Conservation (phyloP, 2,797 vertebrate genomes). For the Rousettus madagascariensis region DNA sequence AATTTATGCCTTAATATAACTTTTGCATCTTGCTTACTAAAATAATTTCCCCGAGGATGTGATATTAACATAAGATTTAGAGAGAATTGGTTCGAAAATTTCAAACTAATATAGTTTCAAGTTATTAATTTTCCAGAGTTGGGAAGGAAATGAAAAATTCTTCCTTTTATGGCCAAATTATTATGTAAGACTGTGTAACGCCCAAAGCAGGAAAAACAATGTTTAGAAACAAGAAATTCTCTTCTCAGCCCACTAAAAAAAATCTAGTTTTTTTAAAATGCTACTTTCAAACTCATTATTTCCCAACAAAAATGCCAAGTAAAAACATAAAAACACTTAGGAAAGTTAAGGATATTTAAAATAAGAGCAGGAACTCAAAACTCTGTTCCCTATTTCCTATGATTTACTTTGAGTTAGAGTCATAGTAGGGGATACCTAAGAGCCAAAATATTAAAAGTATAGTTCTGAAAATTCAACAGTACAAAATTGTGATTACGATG, state of each 20-base stretch:
- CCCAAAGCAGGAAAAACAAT: not conserved
- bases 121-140: not conserved
- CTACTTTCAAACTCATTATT: not conserved
- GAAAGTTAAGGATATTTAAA: not conserved
- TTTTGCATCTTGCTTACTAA: constrained; percentile 9
- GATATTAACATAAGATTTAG: not conserved
- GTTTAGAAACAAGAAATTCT: constrained; percentile 13
- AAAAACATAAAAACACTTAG: not conserved
- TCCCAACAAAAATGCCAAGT: not conserved
- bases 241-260: not conserved
- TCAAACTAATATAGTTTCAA: not conserved
- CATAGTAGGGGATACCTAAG: not conserved
- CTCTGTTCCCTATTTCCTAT: not conserved
- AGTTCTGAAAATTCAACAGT: constrained; percentile 42
- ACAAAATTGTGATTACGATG: not conserved
- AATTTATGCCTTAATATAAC: not conserved
- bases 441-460: not conserved
- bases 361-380: not conserved
- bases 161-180: not conserved
- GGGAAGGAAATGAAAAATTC: not conserved
- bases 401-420: not conserved
- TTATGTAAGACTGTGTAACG: not conserved
- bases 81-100: not conserved
- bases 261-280: not conserved
- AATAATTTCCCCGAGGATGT: not conserved